phyloP scores from a whole-genome alignment of 1,140 invertebrate genomes.

The Leptinotarsa defecta region DNA sequence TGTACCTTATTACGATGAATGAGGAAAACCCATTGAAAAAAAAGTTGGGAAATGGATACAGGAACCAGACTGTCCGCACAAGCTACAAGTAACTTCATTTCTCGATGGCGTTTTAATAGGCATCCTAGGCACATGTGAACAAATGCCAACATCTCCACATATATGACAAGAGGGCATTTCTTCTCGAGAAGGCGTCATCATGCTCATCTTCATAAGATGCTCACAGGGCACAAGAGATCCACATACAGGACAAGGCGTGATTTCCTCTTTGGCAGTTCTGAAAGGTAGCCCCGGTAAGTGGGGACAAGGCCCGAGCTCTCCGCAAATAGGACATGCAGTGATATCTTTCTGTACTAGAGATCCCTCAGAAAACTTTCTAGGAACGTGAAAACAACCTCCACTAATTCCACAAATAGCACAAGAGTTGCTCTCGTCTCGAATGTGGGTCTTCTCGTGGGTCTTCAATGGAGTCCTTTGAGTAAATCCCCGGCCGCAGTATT shows the following conservation, averaged over 20 bases:
- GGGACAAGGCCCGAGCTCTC: constrained; percentile 39
- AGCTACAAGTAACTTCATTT: constrained; percentile 6
- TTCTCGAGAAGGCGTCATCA: constrained; percentile 17
- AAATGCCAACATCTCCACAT: constrained; percentile 4
- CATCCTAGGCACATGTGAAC: constrained; percentile 7
- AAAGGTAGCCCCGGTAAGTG: constrained; percentile 7
- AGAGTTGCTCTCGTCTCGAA: constrained; percentile 74
- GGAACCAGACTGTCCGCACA: constrained; percentile 12
- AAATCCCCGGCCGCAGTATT: constrained; percentile 75
- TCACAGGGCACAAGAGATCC: constrained; percentile 11
- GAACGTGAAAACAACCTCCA: constrained; percentile 49
- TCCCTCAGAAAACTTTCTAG: constrained; percentile 61
- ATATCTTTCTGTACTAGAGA: constrained; percentile 56
- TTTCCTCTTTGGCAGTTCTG: constrained; percentile 1
- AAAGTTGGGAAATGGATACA: constrained; percentile 7
- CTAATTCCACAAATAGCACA: constrained; percentile 61
- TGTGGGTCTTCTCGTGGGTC: constrained; percentile 65
- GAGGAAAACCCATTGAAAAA: background rate
- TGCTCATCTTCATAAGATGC: constrained; percentile 20
- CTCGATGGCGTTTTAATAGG: constrained; percentile 10
- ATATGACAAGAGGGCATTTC: constrained; percentile 10
- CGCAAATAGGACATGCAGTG: constrained; percentile 62
- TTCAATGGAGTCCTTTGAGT: constrained; percentile 74
- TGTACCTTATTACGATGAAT: background rate
- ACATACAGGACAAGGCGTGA: constrained; percentile 10